Evolutionary conservation across 2,113 vertebrate species (phyloP).

Genomic region (Nibea albiflora): DNA sequence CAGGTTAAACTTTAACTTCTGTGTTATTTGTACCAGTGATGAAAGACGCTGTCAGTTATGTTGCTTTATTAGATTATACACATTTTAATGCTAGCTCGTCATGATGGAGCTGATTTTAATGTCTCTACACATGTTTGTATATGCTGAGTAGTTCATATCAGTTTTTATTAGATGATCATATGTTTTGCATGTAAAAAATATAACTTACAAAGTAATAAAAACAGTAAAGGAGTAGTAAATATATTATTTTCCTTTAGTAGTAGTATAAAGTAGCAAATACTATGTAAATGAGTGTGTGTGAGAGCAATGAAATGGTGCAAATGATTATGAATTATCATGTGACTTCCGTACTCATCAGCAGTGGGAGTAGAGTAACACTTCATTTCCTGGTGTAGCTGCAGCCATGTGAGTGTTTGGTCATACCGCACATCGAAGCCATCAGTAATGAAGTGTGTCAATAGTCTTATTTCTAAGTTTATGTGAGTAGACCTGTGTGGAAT

Average conservation of each 20-base stretch:
- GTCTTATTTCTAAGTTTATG: constrained; percentile 18
- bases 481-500: constrained; percentile 65
- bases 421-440: background rate
- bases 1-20: background rate
- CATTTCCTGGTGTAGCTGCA: background rate
- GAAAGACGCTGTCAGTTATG: background rate
- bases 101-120: background rate
- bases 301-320: background rate
- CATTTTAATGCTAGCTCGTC: background rate
- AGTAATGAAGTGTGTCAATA: background rate
- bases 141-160: background rate
- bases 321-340: background rate
- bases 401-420: background rate
- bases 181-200: background rate
- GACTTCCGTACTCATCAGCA: background rate
- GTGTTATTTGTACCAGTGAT: background rate
- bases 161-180: background rate
- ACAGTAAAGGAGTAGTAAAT: background rate
- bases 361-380: background rate
- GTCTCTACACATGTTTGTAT: background rate
- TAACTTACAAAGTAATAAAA: background rate
- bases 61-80: background rate
- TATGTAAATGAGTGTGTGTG: background rate
- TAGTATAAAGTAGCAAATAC: background rate
- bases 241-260: background rate